Evolutionary conservation across 2,113 vertebrate genomes (phyloP).

Genomic region (Psephotus haematonotus): DNA sequence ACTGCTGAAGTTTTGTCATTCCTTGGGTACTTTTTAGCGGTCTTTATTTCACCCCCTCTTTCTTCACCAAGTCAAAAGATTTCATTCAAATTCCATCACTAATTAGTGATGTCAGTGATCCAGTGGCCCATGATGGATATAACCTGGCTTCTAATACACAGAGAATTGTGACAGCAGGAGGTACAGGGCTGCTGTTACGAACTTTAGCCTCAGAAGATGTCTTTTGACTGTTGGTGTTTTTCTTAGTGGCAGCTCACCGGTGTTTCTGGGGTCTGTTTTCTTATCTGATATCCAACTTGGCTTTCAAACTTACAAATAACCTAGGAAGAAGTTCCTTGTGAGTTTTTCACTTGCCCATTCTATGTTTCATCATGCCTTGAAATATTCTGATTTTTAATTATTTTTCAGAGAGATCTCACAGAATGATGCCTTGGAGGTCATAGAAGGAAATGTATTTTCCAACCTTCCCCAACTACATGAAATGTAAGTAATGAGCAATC

Average conservation of each 20-base stretch:
- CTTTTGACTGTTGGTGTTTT: neutral
- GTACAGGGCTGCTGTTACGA: neutral
- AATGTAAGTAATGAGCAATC: slow-evolving; percentile 78
- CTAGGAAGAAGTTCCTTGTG: neutral
- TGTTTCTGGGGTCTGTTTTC: neutral
- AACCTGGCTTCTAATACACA: neutral
- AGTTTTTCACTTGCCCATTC: neutral
- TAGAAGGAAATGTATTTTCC: slow-evolving; percentile 81
- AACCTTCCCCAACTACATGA: slow-evolving; percentile 78
- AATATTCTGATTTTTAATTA: slow-evolving; percentile 42
- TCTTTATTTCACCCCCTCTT: neutral
- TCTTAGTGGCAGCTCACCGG: neutral
- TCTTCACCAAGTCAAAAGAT: neutral
- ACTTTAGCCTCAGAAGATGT: neutral
- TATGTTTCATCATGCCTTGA: neutral
- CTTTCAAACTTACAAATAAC: neutral
- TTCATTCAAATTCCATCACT: neutral
- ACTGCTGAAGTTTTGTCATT: neutral
- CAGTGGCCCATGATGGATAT: neutral
- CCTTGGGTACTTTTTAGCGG: neutral
- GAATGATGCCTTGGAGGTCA: slow-evolving; percentile 80
- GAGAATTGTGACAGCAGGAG: neutral
- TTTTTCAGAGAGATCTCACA: slow-evolving; percentile 82
- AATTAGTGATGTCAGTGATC: neutral
- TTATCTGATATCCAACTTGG: neutral